These are phyloP conservation scores for Sebastes baramenuke DNA, from an alignment of 2,797 vertebrate genomes.

Conservation along the genomic window DNA sequence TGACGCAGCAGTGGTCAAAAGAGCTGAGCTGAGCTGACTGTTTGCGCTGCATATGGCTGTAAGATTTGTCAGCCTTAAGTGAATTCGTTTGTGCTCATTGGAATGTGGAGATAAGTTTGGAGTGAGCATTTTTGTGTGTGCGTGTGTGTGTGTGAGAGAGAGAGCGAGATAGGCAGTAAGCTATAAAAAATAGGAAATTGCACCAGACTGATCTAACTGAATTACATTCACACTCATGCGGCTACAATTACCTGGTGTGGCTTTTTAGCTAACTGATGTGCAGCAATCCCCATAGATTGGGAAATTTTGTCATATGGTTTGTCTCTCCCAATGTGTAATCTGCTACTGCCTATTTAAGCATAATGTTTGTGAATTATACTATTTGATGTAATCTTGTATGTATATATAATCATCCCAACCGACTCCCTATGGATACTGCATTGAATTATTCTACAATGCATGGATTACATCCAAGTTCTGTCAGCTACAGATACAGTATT, in stretches of 20 bases:
- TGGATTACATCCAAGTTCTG: not conserved
- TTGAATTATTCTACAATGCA: not conserved
- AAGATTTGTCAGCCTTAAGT: slow-evolving; percentile 63
- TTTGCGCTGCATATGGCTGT: slow-evolving; percentile 24
- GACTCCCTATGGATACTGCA: not conserved
- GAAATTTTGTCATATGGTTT: not conserved
- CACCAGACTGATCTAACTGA: slow-evolving; percentile 38
- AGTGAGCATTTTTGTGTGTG: not conserved
- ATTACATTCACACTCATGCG: slow-evolving; percentile 37
- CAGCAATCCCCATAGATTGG: not conserved
- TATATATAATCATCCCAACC: not conserved
- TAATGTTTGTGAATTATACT: not conserved
- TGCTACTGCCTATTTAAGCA: not conserved
- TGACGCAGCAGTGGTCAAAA: slow-evolving; percentile 40
- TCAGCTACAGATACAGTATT: not conserved
- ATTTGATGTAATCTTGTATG: not conserved
- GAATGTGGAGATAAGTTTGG: slow-evolving; percentile 50
- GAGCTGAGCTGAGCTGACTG: slow-evolving; percentile 46
- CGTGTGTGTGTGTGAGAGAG: not conserved
- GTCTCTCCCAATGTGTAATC: not conserved
- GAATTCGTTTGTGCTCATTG: slow-evolving; percentile 56
- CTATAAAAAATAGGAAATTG: slow-evolving; percentile 46
- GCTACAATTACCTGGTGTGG: slow-evolving; percentile 36
- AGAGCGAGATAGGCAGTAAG: not conserved
- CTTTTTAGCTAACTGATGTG: slow-evolving; percentile 3